Base-by-base conservation (phyloP, 2,113 vertebrate genomes). In the Forbesichthys papilliferus region DNA sequence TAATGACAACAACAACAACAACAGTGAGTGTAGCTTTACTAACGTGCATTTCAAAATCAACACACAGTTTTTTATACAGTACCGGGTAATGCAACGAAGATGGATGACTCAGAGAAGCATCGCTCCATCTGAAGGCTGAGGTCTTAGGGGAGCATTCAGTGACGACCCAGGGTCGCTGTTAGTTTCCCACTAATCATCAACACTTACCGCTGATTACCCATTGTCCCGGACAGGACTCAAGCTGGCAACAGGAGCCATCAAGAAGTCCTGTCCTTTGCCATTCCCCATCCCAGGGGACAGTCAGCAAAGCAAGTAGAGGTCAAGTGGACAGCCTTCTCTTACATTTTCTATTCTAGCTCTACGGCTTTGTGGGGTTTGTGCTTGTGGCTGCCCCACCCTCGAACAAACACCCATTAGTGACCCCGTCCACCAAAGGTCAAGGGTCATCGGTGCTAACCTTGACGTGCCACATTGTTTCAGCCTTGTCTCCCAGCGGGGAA, bases 161-260 rank as follows among this genome's bases (percentile, higher is more conserved):
- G 63, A 60, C 62, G 71, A 16, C 63, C 80, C 70, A 69, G 20
- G 64, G 14, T 60, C 16, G 16, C 64, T 48, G 69, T 75, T 70
- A 87, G 83, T 71, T 79, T 69, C 75, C 70, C 67, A 11, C 76
- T 86, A 87, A 84, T 89, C 79, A 87, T 73, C 63, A 14, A 71
- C 80, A 77, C 78, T 88, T 83, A 73, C 60, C 71, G 20, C 74
- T 89, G 86, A 87, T 86, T 89, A 78, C 73, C 71, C 73, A 85
- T 91, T 92, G 88, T 92, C 83, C 73, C 8, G 71, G 79, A 57
- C 5, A 18, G 74, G 73, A 67, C 63, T 48, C 61, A 42, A 82
- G 75, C 68, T 48, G 55, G 80, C 13, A n/a, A 52, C 66, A 84
- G 80, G 80, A 83, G 78, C 71, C 73, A 81, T 85, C 85, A 76